Percentiles rank a stretch among this genome's conserved stretches.
Evolutionary conservation across 2,113 vertebrate species (phyloP).

Genomic region (Tachycineta bicolor): DNA sequence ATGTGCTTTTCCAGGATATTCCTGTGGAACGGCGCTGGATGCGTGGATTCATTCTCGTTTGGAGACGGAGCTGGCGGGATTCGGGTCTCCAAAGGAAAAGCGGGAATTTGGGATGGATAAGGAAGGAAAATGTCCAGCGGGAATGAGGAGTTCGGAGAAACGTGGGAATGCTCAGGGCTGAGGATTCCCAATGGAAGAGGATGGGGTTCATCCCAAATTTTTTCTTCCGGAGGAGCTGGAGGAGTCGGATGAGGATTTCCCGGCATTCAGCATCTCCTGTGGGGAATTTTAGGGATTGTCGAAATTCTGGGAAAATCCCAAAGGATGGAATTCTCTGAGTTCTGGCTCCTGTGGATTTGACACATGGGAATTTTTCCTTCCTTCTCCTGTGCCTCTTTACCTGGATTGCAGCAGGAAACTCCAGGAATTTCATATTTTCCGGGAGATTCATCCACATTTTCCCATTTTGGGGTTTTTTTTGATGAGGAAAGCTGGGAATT

Average conservation of each 20-base stretch:
- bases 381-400: not conserved
- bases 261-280: too few species aligned
- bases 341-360: not conserved
- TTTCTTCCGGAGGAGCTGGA: not conserved
- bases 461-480: accelerated
- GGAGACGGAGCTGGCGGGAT: not conserved
- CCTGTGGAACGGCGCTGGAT: not conserved
- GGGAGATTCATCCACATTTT: not conserved
- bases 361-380: not conserved
- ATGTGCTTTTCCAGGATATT: not conserved
- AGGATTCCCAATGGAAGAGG: not conserved
- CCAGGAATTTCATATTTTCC: not conserved
- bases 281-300: not conserved
- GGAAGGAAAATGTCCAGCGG: not conserved
- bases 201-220: not conserved
- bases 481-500: not conserved
- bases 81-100: not conserved
- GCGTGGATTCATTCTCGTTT: not conserved
- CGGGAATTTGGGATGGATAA: not conserved
- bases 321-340: not conserved
- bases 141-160: not conserved
- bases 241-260: not conserved
- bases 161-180: not conserved
- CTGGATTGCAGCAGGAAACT: not conserved
- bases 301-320: not conserved